Percentiles rank a stretch among this genome's conserved stretches.
Evolutionary conservation across 2,113 vertebrate species (phyloP).

Genomic region (Propithecus coquereli): DNA sequence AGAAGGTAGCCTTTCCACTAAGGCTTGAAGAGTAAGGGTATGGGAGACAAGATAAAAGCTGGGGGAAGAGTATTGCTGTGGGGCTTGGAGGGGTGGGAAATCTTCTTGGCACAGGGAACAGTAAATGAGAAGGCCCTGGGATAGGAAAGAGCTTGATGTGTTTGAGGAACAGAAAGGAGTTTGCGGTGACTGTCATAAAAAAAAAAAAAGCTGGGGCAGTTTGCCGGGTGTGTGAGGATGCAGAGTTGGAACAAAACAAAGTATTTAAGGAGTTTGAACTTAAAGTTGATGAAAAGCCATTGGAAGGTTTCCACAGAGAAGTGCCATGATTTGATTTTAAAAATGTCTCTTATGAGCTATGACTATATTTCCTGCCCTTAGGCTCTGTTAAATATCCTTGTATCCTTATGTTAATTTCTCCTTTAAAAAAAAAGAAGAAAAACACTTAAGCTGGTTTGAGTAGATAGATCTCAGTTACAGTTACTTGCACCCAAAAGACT

Average conservation of each 20-base stretch:
- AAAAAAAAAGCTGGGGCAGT: not conserved
- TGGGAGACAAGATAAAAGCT: slow-evolving; percentile 89
- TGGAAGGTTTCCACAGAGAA: not conserved
- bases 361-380: not conserved
- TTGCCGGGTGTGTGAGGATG: not conserved
- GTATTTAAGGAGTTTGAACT: not conserved
- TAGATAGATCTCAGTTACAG: slow-evolving; percentile 6
- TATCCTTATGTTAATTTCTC: not conserved
- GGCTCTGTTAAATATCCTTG: not conserved
- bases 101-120: not conserved
- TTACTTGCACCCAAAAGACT: not conserved
- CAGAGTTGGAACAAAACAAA: not conserved
- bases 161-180: not conserved
- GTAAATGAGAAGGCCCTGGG: not conserved
- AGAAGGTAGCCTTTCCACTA: slow-evolving; percentile 46
- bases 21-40: slow-evolving; percentile 87
- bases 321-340: slow-evolving; percentile 16
- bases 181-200: not conserved
- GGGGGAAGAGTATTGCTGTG: not conserved
- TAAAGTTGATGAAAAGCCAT: not conserved
- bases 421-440: not conserved
- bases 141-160: not conserved
- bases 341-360: slow-evolving; percentile 15
- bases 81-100: not conserved
- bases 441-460: not conserved